Evolutionary conservation across 2,888 invertebrate species (phyloP), one percentile per base, ranked within the genome.

Genomic region (Nemotelus pantherinus): DNA sequence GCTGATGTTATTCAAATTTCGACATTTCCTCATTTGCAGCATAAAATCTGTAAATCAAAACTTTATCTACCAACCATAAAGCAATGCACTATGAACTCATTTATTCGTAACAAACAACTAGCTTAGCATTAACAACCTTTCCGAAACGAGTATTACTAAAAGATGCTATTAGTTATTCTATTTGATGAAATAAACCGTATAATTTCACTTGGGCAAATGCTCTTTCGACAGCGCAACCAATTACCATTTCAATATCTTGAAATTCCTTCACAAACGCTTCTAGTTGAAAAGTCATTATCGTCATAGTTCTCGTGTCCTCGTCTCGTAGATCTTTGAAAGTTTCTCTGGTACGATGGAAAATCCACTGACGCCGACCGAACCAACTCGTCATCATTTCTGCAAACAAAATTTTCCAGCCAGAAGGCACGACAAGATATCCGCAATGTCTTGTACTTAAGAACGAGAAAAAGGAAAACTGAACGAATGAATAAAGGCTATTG

Each of bases 211-310:
- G n/a, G 58, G 25, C 25, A 58, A 58, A 58, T 58, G 58, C 58
- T 58, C 58, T 58, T 58, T 58, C 58, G 4, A n/a, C 58, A 25
- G 58, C 25, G 25, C 58, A 58, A 5, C 10, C 58, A 58, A 58
- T 58, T 58, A 58, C 58, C 58, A 58, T 58, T 58, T 25, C 25
- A 58, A 58, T 58, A 58, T 58, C 58, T n/a, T n/a, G 58, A 10
- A n/a, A 58, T 58, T 58, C 25, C 58, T 58, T 25, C 4, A 4
- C 9, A 58, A 25, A 5, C 9, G n/a, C 5, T n/a, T 1, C 10
- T 25, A n/a, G n/a, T 58, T 25, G 4, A n/a, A 58, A 58, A 58
- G 58, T 58, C 58, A 58, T 58, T 58, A 25, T 25, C 58, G 4
- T 6, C 58, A 58, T 58, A 6, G 10, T 25, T 58, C 10, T 58